Conservation (phyloP, 1,140 invertebrate genomes). For the Phthorimaea operculella region DNA sequence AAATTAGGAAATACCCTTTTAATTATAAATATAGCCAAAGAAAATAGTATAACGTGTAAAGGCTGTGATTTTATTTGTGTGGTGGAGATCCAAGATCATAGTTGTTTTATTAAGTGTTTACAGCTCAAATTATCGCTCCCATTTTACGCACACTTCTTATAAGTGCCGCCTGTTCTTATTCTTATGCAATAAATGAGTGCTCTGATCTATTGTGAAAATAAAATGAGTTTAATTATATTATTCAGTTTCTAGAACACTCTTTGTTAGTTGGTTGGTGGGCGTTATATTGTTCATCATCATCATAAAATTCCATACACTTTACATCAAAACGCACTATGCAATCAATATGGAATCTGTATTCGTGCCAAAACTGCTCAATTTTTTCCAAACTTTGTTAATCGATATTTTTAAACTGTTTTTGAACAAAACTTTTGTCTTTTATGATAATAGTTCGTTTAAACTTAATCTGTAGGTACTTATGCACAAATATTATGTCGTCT, state of each 20-base stretch:
- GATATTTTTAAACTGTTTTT: slow-evolving; percentile 6
- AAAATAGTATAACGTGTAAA: slow-evolving; percentile 41
- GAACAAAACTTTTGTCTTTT: slow-evolving; percentile 6
- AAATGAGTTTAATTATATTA: too few relatives aligned
- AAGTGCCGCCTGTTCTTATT: too few relatives aligned
- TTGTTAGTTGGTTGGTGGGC: too few relatives aligned
- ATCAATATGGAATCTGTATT: slow-evolving; percentile 18
- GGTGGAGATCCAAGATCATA: slow-evolving; percentile 45
- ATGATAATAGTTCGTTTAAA: neutral
- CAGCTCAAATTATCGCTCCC: slow-evolving; percentile 6
- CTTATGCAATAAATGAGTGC: too few relatives aligned
- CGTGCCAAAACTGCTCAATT: slow-evolving; percentile 49
- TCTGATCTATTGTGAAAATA: too few relatives aligned
- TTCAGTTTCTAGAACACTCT: too few relatives aligned
- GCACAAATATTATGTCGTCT: neutral
- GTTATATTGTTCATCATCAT: neutral
- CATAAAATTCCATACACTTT: too few relatives aligned
- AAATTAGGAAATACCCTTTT: neutral
- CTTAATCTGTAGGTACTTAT: neutral
- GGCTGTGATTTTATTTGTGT: slow-evolving; percentile 61
- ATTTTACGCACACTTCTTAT: too few relatives aligned
- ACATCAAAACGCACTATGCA: too few relatives aligned
- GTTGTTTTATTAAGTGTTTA: slow-evolving; percentile 20
- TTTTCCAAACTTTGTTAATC: slow-evolving; percentile 20
- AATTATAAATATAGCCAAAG: neutral